Evolutionary conservation across 2,113 vertebrate genomes (phyloP).

Genomic region (Pituophis catenifer): DNA sequence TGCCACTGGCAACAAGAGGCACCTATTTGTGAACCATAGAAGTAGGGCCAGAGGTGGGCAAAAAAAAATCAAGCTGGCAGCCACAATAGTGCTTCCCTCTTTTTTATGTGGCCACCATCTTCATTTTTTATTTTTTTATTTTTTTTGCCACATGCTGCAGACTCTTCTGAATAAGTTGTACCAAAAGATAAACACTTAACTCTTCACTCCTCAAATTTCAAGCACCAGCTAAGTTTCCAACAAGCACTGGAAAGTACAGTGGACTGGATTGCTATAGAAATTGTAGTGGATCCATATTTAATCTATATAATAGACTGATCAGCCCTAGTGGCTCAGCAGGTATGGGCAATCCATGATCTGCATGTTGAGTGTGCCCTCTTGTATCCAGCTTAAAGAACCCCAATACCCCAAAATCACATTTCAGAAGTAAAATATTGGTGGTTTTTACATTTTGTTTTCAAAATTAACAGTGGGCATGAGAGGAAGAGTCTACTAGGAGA

Average conservation of each 20-base stretch:
- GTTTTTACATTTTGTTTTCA: not conserved
- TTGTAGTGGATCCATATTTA: not conserved
- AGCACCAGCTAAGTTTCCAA: not conserved
- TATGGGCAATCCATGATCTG: not conserved
- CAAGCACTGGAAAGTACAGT: not conserved
- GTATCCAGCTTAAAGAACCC: not conserved
- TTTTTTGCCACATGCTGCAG: not conserved
- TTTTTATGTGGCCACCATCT: not conserved
- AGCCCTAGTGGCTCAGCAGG: not conserved
- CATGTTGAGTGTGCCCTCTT: not conserved
- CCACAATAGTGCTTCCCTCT: not conserved
- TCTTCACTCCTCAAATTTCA: not conserved
- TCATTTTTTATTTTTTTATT: not conserved
- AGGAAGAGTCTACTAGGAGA: not conserved
- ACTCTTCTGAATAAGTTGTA: not conserved
- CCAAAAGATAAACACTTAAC: not conserved
- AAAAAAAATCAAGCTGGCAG: not conserved
- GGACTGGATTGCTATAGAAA: not conserved
- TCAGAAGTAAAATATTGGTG: not conserved
- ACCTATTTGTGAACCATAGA: not conserved
- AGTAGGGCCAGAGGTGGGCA: not conserved
- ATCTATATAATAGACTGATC: not conserved
- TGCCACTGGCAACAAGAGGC: not conserved
- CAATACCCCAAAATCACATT: not conserved
- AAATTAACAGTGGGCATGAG: not conserved